These are phyloP conservation scores for Andrena chrysosceles DNA, from an alignment of 2,888 invertebrate species.

Conservation along the genomic window DNA sequence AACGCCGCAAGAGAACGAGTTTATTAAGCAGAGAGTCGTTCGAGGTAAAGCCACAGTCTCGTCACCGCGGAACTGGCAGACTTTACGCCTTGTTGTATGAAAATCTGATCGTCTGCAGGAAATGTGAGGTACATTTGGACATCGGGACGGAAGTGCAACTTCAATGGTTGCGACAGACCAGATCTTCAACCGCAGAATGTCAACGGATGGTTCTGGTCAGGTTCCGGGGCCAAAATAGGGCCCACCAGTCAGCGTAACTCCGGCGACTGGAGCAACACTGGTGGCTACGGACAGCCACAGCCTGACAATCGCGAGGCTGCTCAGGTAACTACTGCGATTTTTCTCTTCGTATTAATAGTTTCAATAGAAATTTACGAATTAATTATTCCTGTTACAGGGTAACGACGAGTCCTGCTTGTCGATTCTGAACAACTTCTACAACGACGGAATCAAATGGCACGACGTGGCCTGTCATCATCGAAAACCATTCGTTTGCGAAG, in stretches of 20 bases:
- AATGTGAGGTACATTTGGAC: conserved; percentile 93
- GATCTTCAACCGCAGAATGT: conserved; percentile 93
- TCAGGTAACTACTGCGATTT: conserved; percentile 86
- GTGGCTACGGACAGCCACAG: conserved; percentile 94
- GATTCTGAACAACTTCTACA: conserved; percentile 96
- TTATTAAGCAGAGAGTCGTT: conserved; percentile 94
- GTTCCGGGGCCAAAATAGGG: conserved; percentile 96
- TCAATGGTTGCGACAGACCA: conserved; percentile 94
- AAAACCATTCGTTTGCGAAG: conserved; percentile 96
- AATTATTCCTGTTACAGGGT: conserved; percentile 86
- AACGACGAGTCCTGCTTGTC: conserved; percentile 96
- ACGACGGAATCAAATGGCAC: conserved; percentile 96
- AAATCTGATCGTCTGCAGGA: conserved; percentile 76
- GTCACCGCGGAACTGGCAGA: neutral
- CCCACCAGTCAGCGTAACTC: conserved; percentile 95
- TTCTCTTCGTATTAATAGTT: neutral
- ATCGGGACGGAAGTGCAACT: conserved; percentile 96
- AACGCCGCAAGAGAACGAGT: conserved; percentile 96
- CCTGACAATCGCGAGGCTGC: conserved; percentile 96
- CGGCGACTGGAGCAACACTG: conserved; percentile 96
- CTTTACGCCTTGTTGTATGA: neutral
- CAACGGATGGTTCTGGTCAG: conserved; percentile 98
- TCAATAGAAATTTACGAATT: neutral
- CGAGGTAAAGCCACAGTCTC: conserved; percentile 45
- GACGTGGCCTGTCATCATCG: conserved; percentile 95